Base-by-base conservation (phyloP, 2,797 vertebrate genomes). In the Malacoraja senta region DNA sequence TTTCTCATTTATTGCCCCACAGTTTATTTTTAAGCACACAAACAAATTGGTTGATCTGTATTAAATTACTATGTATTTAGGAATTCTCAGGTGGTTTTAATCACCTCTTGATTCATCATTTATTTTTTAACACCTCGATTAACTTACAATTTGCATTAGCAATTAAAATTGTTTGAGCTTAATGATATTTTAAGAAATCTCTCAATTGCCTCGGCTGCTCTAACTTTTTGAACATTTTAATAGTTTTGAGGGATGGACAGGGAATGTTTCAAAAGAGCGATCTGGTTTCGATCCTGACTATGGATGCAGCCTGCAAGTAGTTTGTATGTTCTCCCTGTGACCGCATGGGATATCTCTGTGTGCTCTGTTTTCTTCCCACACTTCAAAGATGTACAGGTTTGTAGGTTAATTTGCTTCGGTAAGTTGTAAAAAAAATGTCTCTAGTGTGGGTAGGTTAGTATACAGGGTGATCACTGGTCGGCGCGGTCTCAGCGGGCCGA, bases 21-120 rank as follows among this genome's bases (percentile, higher is more conserved):
- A 29, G 81, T 84, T 84, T 84, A 61, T 53, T n/a, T 61, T 84
- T 84, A 84, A 84, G 9, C 81, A 84, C 81, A 84, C 80, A 13
- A 26, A 84, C 81, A 84, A 84, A 61, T 84, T 84, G 81, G 26
- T 84, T 84, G 44, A 9, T 84, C 26, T 29, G 81, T 10, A 84
- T 61, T 84, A 84, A 84, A 84, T 84, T 84, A 84, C 53, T 61
- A 1, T 61, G 44, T 8, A 29, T 84, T 53, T 84, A 84, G 61
- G 26, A 58, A 26, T 53, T 61, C 81, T 84, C 53, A 83, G 58
- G 53, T 84, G 81, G n/a, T 84, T 29, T 58, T 58, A 83, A 53
- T 53, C 58, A 83, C 24, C 24, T 8, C 29, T 58, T 12, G 29
- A 83, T 58, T 83, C 80, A 58, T 12, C 80, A 83, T 6, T 26